phyloP scores from a whole-genome alignment of 2,888 invertebrate species.

The Parnassius apollo region DNA sequence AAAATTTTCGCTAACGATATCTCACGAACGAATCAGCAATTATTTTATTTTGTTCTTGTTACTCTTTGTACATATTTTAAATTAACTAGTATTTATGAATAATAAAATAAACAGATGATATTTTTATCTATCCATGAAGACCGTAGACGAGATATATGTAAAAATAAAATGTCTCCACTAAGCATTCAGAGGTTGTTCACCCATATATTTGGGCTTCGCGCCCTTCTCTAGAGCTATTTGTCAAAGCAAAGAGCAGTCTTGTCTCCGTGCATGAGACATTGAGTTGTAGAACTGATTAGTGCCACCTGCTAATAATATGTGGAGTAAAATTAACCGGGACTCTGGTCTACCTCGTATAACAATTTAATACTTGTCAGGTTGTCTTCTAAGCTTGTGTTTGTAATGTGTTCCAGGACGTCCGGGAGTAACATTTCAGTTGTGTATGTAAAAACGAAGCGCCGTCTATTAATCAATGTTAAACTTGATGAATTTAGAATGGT shows the following conservation, averaged over 20 bases:
- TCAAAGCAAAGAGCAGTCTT: conserved; percentile 69
- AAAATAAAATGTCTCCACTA: conserved; percentile 78
- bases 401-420: conserved; percentile 1
- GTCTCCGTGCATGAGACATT: conserved; percentile 48
- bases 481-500: conserved; percentile 10
- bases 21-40: too few species aligned
- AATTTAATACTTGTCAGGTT: conserved; percentile 27
- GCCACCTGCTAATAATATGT: conserved; percentile 50
- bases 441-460: conserved; percentile 2
- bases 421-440: conserved; percentile 10
- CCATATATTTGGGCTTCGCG: conserved; percentile 74
- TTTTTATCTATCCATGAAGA: conserved; percentile 45
- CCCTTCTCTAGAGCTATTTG: conserved; percentile 63
- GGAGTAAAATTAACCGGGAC: conserved; percentile 30
- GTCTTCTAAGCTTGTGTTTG: conserved; percentile 13
- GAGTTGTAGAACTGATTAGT: conserved; percentile 44
- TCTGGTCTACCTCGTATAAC: conserved; percentile 20
- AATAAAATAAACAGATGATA: neutral
- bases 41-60: too few species aligned
- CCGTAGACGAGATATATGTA: conserved; percentile 47
- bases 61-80: too few species aligned
- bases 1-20: too few species aligned
- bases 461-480: conserved; percentile 8
- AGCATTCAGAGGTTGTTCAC: conserved; percentile 80
- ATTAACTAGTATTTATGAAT: too few species aligned